Base-by-base conservation (phyloP, 2,797 vertebrate species). In the Chloroceryle amazona region DNA sequence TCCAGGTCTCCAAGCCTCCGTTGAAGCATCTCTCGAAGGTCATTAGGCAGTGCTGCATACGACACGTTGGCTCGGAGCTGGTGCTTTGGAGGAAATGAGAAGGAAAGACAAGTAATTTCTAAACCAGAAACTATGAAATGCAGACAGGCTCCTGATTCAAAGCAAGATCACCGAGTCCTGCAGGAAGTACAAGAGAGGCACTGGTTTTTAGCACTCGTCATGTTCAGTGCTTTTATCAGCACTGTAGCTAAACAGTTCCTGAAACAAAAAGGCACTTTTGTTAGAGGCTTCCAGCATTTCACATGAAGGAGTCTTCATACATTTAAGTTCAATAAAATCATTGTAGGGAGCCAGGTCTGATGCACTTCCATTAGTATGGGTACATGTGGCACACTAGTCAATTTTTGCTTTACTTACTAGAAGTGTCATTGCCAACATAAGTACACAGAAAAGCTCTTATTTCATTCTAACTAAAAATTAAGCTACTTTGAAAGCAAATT, bases 11-110 rank as follows among this genome's bases (percentile, higher is more conserved):
- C 98, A 0, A 99, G 98, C 33, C 99, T 98, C 49, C 97, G 98
- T 95, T 99, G 99, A n/a, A 99, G 99, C 96, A 99, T 98, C 95
- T 99, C 98, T 6, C 99, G 98, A 25, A 99, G 98, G 92, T 99
- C 99, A 2, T 94, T 96, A 25, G 99, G 99, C 95, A 99, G 98
- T 0, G 98, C 97, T 3, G 98, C 96, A 0, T 98, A 99, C 0
- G 99, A 99, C 58, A 98, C 82, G 9, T 99, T 99, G 96, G 98
- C 98, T 82, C 99, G 97, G 96, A 99, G 98, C 51, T 99, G 99
- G 93, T 99, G 99, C 99, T 99, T 98, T 90, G 97, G 90, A 62
- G 33, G 14, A 81, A 78, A 81, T 1, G 1, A 72, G 14, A n/a
- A 55, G 35, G 21, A 51, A 6, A 29, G 39, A 13, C 49, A 7